Evolutionary conservation across 2,797 vertebrate genomes (phyloP).

Genomic region (Falco naumanni): DNA sequence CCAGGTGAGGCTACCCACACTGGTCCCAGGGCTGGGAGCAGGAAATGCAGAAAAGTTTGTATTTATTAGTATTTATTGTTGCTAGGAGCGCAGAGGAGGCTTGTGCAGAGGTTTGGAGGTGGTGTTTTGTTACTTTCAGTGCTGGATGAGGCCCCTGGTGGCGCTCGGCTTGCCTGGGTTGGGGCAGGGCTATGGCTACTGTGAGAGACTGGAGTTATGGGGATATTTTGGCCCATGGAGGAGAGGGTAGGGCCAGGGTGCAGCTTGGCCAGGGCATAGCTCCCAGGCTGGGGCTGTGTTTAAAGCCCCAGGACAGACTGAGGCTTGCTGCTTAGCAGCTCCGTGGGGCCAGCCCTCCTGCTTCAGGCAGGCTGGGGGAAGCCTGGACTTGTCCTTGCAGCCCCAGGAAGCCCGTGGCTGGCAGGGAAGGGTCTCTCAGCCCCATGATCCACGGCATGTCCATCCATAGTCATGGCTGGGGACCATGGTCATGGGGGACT

Average conservation of each 20-base stretch:
- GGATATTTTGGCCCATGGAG: too few relatives aligned
- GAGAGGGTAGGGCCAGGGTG: too few relatives aligned
- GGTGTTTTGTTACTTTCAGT: neutral
- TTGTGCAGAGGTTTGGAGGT: neutral
- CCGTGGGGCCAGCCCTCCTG: neutral
- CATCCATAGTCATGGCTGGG: neutral
- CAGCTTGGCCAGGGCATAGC: neutral
- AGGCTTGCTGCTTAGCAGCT: neutral
- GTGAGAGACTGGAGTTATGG: too few relatives aligned
- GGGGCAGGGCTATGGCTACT: neutral
- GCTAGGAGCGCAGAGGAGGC: neutral
- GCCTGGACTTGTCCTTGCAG: neutral
- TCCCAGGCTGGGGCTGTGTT: neutral
- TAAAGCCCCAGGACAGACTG: neutral
- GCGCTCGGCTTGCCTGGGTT: neutral
- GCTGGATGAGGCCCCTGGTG: neutral
- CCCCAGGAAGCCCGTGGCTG: neutral
- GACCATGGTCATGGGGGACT: neutral
- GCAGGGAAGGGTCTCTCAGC: neutral
- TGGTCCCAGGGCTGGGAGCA: neutral
- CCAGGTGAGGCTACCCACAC: neutral
- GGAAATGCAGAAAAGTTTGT: neutral
- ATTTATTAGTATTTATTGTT: slow-evolving; percentile 69
- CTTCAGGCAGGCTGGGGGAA: neutral
- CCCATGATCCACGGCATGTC: too few relatives aligned